Evolutionary conservation across 1,140 invertebrate species (phyloP), one percentile per base, ranked within the genome.

Genomic region (Oppia nitens): DNA sequence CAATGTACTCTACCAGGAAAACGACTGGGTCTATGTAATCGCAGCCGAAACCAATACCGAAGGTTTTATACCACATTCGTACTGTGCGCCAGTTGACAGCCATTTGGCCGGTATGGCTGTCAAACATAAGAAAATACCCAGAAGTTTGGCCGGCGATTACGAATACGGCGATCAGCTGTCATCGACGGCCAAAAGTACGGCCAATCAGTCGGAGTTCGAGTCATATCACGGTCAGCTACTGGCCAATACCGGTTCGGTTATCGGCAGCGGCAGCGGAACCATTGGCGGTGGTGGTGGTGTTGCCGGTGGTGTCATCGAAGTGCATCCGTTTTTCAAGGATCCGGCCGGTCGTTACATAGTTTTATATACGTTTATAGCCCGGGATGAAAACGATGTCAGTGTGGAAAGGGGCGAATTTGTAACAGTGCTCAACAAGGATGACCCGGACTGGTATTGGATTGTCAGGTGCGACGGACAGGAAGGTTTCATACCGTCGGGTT

Each of bases 11-110:
- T 95, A 95, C 70, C 76, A 88, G 65, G 90, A 95, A 70, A 93
- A 94, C 69, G 91, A 94, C 67, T 95, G 91, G 91, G 86, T 92
- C 1, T 94, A 94, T 75, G 87, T 94, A 0, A 90, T 93, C 68
- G 84, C 87, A 60, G 85, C 84, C 14, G 60, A 60, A 21, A 53
- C 26, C 24, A 17, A 55, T 24, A 58, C 17, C 54, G 57, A 56
- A 53, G 91, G 91, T 1, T 96, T 94, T 66, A 91, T 95, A 64
- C 91, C 91, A 11, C 84, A 90, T 68, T 90, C 87, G 0, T 93
- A 93, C 70, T 91, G 87, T 71, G 84, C 85, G 0, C 85, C 87
- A 0, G 88, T 83, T 68, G 82, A 81, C 45, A 84, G 82, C 40
- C 82, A 84, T 59, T 72, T 86, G 62, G 82, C 82, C 17, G 83